Conservation (phyloP, 2,113 vertebrate species). For the Datnioides undecimradiatus region DNA sequence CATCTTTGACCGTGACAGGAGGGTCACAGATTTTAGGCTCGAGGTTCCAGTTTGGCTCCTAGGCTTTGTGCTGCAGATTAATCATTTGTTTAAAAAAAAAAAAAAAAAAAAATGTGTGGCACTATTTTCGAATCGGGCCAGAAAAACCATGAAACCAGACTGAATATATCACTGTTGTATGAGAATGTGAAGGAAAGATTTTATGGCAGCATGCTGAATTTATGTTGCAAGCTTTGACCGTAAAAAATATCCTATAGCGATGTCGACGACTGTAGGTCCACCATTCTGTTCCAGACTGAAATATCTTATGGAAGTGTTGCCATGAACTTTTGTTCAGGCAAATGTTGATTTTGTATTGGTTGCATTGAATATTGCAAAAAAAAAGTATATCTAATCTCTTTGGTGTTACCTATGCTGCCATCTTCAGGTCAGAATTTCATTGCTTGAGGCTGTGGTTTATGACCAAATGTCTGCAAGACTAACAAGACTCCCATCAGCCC, state of each 20-base stretch:
- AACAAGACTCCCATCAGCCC: not conserved
- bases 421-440: too few species aligned
- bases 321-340: too few species aligned
- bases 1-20: conserved; percentile 36
- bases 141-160: not conserved
- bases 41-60: conserved; percentile 31
- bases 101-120: conserved; percentile 4
- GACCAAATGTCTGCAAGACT: not conserved
- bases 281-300: not conserved
- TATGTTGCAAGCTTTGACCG: not conserved
- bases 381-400: too few species aligned
- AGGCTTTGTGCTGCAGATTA: conserved; percentile 35
- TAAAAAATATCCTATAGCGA: not conserved
- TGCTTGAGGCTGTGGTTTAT: not conserved
- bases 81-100: conserved; percentile 26
- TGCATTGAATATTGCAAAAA: too few species aligned
- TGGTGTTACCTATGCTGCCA: too few species aligned
- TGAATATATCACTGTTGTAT: not conserved
- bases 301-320: too few species aligned
- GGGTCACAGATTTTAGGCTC: conserved; percentile 39
- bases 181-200: not conserved
- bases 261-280: not conserved
- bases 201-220: not conserved
- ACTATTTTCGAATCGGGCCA: conserved; percentile 1
- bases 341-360: too few species aligned